Base-by-base conservation (phyloP, 1,140 invertebrate genomes). In the Galleria mellonella region DNA sequence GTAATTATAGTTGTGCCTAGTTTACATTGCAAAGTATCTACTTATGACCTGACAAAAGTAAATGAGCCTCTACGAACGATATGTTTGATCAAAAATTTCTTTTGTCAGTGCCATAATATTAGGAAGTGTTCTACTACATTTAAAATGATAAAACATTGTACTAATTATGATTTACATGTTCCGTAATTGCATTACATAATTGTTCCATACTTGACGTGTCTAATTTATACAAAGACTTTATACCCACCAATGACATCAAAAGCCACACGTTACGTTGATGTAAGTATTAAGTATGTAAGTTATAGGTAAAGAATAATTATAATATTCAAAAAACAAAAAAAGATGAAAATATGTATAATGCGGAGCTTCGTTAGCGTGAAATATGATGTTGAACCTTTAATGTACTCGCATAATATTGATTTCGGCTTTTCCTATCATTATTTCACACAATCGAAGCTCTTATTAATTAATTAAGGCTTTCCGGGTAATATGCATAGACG, bases 281-380 rank as follows among this genome's bases (percentile, higher is more conserved):
- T 82, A 79, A 84, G 81, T 82, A 84, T 82, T 84, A 82, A 73
- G 58, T 73, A 72, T 71, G 70, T 83, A 81, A 84, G 77, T 79
- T 81, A 54, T 71, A 84, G 77, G 62, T 81, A 78, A 81, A 60
- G 72, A 67, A 56, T 54, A 49, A 58, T 50, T 65, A 72, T 67
- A 73, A 55, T 52, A 48, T 45, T 40, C 41, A 50, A 74, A 66
- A 66, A 33, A 48, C 51, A 62, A 67, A 70, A 69, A 68, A 58
- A 68, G 6, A 23, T 3, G 57, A 74, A 77, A 72, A 67, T 67
- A 68, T 79, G 55, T 72, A 73, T 46, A 43, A 68, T 62, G 46
- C 32, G 48, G 76, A 77, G 72, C 71, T 74, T 75, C 66, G 55
- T 62, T 75, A 62, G 71, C 56, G 70, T 67, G 74, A 77, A 79